Evolutionary conservation across 37 sponge, comb jelly and placozoan species (phyloP).

Genomic region (Beroe forskalii): DNA sequence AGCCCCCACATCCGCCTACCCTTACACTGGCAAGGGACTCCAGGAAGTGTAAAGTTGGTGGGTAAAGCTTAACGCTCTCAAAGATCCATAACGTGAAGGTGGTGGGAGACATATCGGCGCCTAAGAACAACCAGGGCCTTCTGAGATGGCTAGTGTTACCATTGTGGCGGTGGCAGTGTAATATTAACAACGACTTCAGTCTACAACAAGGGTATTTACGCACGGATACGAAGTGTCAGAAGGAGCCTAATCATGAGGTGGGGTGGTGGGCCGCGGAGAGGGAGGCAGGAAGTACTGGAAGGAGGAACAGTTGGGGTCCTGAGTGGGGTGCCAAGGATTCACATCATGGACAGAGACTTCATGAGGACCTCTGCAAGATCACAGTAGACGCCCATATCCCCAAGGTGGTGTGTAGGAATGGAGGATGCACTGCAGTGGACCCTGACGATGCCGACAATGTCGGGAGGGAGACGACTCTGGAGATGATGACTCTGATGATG

Average conservation of each 20-base stretch:
- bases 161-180: slow-evolving; percentile 31
- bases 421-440: background rate
- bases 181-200: slow-evolving; percentile 2
- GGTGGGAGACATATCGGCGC: background rate
- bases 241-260: background rate
- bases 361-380: slow-evolving; percentile 15
- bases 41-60: too few species aligned
- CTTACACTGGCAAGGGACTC: too few species aligned
- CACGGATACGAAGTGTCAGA: background rate
- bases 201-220: slow-evolving; percentile 6
- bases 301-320: slow-evolving; percentile 57
- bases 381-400: background rate
- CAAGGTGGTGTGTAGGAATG: background rate
- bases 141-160: background rate
- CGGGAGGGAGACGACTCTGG: background rate
- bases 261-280: background rate
- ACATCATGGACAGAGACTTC: background rate
- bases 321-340: slow-evolving; percentile 7
- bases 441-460: background rate
- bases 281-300: background rate
- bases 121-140: background rate
- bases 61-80: slow-evolving; percentile 1
- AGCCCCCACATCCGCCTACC: slow-evolving; percentile 9
- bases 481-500: background rate
- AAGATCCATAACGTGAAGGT: background rate